Percentiles rank a stretch among this genome's conserved stretches.
Conservation (phyloP, 1,140 invertebrate species). For the Panulirus ornatus region DNA sequence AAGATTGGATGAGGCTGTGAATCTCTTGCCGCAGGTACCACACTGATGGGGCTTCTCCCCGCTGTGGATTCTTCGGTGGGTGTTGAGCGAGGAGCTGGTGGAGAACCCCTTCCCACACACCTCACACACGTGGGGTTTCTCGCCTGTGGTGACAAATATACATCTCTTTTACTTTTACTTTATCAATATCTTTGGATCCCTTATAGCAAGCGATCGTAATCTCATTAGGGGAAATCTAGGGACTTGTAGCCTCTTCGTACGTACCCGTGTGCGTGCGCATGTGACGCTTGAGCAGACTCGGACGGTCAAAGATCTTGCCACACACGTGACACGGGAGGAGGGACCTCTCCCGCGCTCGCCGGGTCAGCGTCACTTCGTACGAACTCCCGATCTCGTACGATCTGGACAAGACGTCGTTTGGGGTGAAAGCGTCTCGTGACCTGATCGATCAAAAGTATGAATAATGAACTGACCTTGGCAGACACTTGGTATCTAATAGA, state of each 20-base stretch:
- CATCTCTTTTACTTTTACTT: no score
- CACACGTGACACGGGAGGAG: conserved; percentile 79
- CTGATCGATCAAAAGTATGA: background rate
- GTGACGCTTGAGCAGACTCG: conserved; percentile 73
- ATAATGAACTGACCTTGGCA: background rate
- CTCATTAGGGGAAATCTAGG: no score
- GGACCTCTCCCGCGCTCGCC: conserved; percentile 54
- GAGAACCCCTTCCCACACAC: conserved; percentile 64
- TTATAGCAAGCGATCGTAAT: no score
- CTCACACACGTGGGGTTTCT: conserved; percentile 75
- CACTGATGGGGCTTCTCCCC: conserved; percentile 66
- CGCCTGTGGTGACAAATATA: no score
- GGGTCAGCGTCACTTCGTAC: background rate
- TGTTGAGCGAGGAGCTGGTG: conserved; percentile 62
- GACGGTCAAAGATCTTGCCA: conserved; percentile 80
- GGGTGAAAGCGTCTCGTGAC: background rate
- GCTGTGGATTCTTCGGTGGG: conserved; percentile 59
- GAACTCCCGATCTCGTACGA: background rate
- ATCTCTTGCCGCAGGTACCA: conserved; percentile 52
- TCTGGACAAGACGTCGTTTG: background rate
- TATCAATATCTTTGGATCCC: no score
- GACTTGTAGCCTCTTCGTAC: no score
- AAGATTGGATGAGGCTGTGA: conserved; percentile 63
- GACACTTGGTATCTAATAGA: background rate
- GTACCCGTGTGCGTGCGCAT: conserved; percentile 78